Evolutionary conservation across 2,113 vertebrate species (phyloP), one percentile per base, ranked within the genome.

Genomic region (Brienomyrus brachyistius): DNA sequence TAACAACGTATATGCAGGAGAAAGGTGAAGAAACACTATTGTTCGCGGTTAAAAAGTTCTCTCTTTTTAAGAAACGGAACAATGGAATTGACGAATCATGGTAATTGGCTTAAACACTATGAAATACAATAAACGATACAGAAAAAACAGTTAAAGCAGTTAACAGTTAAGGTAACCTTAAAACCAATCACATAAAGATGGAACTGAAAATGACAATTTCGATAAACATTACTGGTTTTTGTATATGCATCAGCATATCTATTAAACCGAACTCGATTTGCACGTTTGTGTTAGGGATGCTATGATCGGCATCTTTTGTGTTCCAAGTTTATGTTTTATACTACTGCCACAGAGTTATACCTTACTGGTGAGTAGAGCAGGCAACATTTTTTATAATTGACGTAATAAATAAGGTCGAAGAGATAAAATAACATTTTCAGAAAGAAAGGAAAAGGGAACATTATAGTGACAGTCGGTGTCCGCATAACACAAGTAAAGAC

Each of bases 401-500:
- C 27, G n/a, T 51, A 51, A 86, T 52, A 86, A 21, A 50, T n/a
- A 52, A 86, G 21, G 23, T 35, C 23, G 11, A n/a, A n/a, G n/a
- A 86, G 27, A 52, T 74, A 86, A 90, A 27, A 31, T 90, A 74
- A 74, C 88, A 50, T 62, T 19, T 56, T 80, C 86, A 90, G 89
- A 91, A 90, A 89, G 89, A 88, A 90, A 91, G 89, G 85, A 88
- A 51, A 70, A 66, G 70, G 54, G 86, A 74, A 31, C n/a, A 51
- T 51, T 40, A 45, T 86, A 82, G 40, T 45, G 66, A 48, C 45
- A 56, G 52, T 17, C 43, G 62, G 89, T 84, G 83, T 89, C 74
- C 43, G 23, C 87, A 87, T 83, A 90, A 93, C 93, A 93, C 93
- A 91, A 94, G 93, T 90, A 90, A 62, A 90, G 62, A 31, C 62